phyloP scores from a whole-genome alignment of 1,140 invertebrate genomes.

The Drosophila equinoxialis region DNA sequence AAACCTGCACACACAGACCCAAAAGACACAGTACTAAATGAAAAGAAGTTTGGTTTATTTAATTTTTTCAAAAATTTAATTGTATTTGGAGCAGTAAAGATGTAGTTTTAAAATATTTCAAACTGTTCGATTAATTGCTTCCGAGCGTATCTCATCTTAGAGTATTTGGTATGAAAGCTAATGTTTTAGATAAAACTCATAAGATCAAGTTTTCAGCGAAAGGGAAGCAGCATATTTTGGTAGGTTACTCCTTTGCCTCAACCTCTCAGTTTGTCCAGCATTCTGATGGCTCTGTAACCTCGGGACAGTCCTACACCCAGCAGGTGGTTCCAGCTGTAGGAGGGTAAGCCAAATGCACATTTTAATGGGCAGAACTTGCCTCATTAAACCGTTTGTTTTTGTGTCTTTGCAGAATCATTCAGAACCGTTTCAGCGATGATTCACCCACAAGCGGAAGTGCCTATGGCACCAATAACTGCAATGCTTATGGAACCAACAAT shows the following conservation, averaged over 20 bases:
- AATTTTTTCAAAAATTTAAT: background rate
- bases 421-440: conserved; percentile 55
- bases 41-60: background rate
- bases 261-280: conserved; percentile 30
- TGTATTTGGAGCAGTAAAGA: conserved; percentile 1
- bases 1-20: conserved; percentile 36
- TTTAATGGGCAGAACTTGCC: background rate
- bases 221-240: no score
- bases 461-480: conserved; percentile 11
- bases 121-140: conserved; percentile 41
- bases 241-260: no score
- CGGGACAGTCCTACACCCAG: conserved; percentile 30
- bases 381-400: no score
- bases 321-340: background rate
- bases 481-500: no score
- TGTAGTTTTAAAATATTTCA: conserved; percentile 10
- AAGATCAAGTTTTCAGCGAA: no score
- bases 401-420: background rate
- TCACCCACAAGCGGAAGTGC: conserved; percentile 24
- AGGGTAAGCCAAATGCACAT: background rate
- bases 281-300: conserved; percentile 32
- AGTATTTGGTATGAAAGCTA: no score
- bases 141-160: no score
- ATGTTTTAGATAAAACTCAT: no score
- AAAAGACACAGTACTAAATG: conserved; percentile 8